These are phyloP conservation scores for Oscheius sp. DNA, from an alignment of 2,888 invertebrate genomes.

Conservation along the genomic window DNA sequence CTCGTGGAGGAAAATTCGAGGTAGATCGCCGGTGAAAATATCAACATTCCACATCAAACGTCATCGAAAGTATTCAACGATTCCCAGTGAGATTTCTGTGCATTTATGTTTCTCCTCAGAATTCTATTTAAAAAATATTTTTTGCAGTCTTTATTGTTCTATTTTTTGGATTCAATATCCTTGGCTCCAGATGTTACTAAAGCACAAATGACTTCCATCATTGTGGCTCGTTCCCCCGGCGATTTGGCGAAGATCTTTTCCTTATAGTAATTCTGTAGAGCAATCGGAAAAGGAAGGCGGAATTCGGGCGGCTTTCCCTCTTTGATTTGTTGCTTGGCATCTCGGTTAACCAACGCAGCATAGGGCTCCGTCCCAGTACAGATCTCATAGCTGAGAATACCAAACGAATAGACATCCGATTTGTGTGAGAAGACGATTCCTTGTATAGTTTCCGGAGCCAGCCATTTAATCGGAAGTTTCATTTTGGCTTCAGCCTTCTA, in stretches of 20 bases:
- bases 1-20: slow-evolving; percentile 66
- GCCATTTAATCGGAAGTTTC: slow-evolving; percentile 43
- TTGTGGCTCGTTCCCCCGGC: neutral
- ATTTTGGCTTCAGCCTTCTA: neutral
- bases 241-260: neutral
- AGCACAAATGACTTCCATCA: slow-evolving; percentile 5
- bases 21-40: slow-evolving; percentile 37
- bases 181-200: neutral
- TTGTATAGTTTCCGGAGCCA: slow-evolving; percentile 37
- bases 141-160: neutral
- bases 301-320: neutral
- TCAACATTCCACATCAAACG: slow-evolving; percentile 6
- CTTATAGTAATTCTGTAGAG: neutral
- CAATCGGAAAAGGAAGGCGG: neutral
- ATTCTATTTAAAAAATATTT: neutral
- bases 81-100: slow-evolving; percentile 7
- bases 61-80: neutral
- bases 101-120: neutral
- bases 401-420: slow-evolving; percentile 44
- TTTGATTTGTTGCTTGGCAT: neutral
- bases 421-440: slow-evolving; percentile 33
- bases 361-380: slow-evolving; percentile 12
- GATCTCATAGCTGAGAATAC: slow-evolving; percentile 43
- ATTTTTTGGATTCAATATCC: neutral
- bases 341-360: neutral